Evolutionary conservation across 92 coral and sea anemone species (phyloP), one percentile per base, ranked within the genome.

Genomic region (Porites evermanni): DNA sequence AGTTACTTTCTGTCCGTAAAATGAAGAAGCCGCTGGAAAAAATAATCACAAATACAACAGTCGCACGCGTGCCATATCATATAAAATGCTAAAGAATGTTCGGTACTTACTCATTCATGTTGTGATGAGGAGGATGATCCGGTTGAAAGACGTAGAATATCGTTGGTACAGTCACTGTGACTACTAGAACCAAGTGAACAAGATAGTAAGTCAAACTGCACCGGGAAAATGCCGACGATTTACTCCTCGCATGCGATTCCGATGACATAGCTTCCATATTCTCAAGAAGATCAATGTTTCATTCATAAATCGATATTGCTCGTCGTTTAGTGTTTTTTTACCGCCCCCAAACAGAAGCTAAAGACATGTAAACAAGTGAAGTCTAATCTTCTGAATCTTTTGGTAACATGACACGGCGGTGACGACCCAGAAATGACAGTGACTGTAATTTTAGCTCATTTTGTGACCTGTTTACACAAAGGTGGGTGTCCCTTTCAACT

Each of bases 131-230:
- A 1, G 93, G 91, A 26, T 91, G 98, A 72, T 74, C 84, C 13
- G 89, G 92, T 73, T 87, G 95, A 21, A 81, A 78, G 44, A 93
- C 70, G 68, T 90, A 96, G 88, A 96, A 94, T 13, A 95, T 89
- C 6, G 99, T 95, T 8, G 99, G 99, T 12, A 95, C 74, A 13
- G 90, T 80, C 6, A 96, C 92, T 18, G 80, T 82, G 16, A 81
- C 66, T 18, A 92, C 73, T 59, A 94, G 79, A 50, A 94, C 54
- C 23, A 88, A 60, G 64, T 92, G 95, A 8, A 90, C 95, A 4
- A 68, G 17, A 61, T 86, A 92, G 24, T 80, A 85, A 2, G 70
- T 75, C n/a, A 77, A 61, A 23, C 67, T 76, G 64, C 51, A 60
- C 53, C 83, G 74, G 13, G 61, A 61, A 47, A 64, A 9, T 60